These are phyloP conservation scores for Homalodisca vitripennis DNA, from an alignment of 1,140 invertebrate species.

Conservation along the genomic window DNA sequence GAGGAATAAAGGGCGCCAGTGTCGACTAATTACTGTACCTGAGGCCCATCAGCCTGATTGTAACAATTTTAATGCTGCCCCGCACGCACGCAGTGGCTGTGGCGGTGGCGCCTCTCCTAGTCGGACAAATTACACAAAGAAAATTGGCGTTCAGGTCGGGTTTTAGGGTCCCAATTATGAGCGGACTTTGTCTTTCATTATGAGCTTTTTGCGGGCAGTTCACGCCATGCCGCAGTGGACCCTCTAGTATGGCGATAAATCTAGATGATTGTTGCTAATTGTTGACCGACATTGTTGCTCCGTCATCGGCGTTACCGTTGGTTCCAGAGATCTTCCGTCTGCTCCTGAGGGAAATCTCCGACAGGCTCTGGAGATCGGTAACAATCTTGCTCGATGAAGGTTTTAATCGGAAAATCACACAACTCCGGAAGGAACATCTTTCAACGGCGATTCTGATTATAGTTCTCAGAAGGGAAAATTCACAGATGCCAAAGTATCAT, in stretches of 20 bases:
- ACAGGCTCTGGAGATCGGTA: too few relatives aligned
- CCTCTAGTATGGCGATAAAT: conserved; percentile 1
- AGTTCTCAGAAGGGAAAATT: too few relatives aligned
- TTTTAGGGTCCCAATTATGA: conserved; percentile 11
- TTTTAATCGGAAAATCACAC: not conserved
- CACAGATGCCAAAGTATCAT: not conserved
- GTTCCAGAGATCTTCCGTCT: too few relatives aligned
- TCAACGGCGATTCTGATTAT: not conserved
- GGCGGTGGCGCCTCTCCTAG: too few relatives aligned
- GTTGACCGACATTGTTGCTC: not conserved
- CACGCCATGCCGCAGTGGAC: not conserved
- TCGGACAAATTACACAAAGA: conserved; percentile 28
- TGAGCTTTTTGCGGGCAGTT: conserved; percentile 10
- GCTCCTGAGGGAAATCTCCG: too few relatives aligned
- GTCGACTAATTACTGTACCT: conserved; percentile 3
- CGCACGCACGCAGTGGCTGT: conserved; percentile 17
- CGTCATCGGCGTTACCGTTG: not conserved
- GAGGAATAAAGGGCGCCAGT: not conserved
- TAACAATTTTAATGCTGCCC: conserved; percentile 21
- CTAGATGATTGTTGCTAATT: not conserved
- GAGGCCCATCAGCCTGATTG: conserved; percentile 3
- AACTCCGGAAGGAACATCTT: not conserved
- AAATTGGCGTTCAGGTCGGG: conserved; percentile 14
- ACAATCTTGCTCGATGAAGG: too few relatives aligned
- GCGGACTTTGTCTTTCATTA: conserved; percentile 17